phyloP scores from a whole-genome alignment of 2,797 vertebrate genomes.

The Phrynocephalus forsythii region DNA sequence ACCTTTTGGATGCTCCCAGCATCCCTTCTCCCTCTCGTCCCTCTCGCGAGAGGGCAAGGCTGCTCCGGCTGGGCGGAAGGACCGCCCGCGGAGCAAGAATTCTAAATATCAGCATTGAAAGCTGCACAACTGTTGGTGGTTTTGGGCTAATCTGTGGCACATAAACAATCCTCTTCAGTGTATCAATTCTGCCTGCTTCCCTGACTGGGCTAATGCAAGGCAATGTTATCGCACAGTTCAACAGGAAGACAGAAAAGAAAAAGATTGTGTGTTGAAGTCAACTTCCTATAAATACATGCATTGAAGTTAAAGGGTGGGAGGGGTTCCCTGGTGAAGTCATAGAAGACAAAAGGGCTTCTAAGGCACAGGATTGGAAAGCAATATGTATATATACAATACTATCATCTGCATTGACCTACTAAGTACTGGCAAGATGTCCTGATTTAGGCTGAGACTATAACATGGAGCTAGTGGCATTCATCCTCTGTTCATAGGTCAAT shows the following conservation, averaged over 20 bases:
- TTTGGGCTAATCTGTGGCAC: too few species aligned
- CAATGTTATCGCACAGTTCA: background rate
- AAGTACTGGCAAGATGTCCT: background rate
- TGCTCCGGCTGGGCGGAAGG: too few species aligned
- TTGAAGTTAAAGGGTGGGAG: too few species aligned
- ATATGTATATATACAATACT: background rate
- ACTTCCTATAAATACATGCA: too few species aligned
- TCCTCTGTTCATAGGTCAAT: background rate
- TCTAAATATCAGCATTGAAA: too few species aligned
- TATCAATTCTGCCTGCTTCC: background rate
- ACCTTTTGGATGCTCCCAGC: too few species aligned
- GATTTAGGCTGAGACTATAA: background rate
- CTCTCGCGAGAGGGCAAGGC: too few species aligned
- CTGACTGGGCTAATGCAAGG: background rate
- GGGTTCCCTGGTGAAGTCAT: background rate
- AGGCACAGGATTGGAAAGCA: background rate
- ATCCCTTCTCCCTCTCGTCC: too few species aligned
- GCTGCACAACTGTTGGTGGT: too few species aligned
- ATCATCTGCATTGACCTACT: background rate
- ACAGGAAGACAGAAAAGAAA: background rate
- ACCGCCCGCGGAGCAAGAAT: too few species aligned
- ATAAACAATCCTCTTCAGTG: too few species aligned
- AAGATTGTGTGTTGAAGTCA: background rate
- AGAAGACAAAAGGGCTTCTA: background rate
- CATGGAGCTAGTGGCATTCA: background rate